These are phyloP conservation scores for Macrosiphum euphorbiae DNA, from an alignment of 2,888 invertebrate species.

Conservation along the genomic window DNA sequence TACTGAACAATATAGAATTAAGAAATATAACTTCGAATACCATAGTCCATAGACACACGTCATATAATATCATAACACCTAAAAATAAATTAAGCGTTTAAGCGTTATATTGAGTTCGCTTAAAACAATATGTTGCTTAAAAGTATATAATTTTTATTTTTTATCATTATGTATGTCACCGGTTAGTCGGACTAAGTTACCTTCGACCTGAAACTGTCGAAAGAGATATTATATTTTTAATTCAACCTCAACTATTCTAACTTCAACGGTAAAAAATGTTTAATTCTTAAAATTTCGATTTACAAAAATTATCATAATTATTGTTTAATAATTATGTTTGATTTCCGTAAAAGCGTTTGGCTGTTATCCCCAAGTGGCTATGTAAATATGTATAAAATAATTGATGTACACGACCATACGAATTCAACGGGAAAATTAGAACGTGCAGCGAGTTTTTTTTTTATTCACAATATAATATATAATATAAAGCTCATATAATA, in stretches of 20 bases:
- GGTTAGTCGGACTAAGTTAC: background rate
- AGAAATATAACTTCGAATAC: background rate
- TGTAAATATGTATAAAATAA: background rate
- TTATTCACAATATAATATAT: background rate
- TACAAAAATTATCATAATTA: background rate
- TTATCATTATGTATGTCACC: background rate
- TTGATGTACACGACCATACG: background rate
- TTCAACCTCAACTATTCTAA: background rate
- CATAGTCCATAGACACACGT: background rate
- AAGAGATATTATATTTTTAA: background rate
- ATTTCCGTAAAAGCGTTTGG: background rate
- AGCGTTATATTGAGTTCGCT: background rate
- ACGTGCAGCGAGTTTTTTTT: background rate
- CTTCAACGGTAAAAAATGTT: background rate
- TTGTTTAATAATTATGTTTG: background rate
- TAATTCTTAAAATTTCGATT: background rate
- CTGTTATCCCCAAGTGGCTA: background rate
- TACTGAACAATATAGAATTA: background rate
- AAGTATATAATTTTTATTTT: background rate
- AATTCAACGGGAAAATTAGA: background rate
- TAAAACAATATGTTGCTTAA: background rate
- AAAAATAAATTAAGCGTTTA: background rate
- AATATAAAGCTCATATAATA: too few relatives aligned
- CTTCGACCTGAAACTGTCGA: background rate
- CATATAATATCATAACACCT: background rate